A percentile compares a stretch with the other conserved stretches of the same genome.
phyloP scores from a whole-genome alignment of 2,113 vertebrate genomes.

The Varanus salvator region DNA sequence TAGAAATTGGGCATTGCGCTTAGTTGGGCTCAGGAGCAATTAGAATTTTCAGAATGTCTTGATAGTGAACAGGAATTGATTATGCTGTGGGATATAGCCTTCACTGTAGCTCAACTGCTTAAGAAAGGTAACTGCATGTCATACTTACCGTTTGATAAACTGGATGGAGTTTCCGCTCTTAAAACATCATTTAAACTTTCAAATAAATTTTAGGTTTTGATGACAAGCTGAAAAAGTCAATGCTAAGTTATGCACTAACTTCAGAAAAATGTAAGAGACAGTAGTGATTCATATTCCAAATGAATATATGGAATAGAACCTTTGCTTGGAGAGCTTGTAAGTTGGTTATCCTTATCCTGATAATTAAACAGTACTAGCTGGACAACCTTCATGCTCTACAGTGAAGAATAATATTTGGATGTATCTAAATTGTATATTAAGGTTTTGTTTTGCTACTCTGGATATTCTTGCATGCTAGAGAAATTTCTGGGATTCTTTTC shows the following conservation, averaged over 20 bases:
- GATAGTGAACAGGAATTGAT: slow-evolving; percentile 22
- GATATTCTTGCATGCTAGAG: too few species aligned
- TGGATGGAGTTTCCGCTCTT: background rate
- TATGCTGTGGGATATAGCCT: background rate
- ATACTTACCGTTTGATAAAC: background rate
- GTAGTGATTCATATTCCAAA: background rate
- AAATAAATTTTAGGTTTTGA: background rate
- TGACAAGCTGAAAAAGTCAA: background rate
- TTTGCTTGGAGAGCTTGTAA: background rate
- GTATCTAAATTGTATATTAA: background rate
- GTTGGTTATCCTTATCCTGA: background rate
- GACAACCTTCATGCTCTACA: background rate
- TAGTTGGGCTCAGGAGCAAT: background rate
- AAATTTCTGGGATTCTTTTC: background rate
- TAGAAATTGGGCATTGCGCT: slow-evolving; percentile 52
- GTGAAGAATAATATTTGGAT: background rate
- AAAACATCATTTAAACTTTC: background rate
- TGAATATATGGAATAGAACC: background rate
- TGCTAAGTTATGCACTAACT: background rate
- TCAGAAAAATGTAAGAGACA: background rate
- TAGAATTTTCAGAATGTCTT: slow-evolving; percentile 27
- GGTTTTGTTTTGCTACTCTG: too few species aligned
- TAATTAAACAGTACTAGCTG: background rate
- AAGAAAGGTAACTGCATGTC: background rate
- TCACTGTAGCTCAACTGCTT: slow-evolving; percentile 15